Conservation (phyloP, 2,888 invertebrate species). For the Macrosoma leucophasiata region DNA sequence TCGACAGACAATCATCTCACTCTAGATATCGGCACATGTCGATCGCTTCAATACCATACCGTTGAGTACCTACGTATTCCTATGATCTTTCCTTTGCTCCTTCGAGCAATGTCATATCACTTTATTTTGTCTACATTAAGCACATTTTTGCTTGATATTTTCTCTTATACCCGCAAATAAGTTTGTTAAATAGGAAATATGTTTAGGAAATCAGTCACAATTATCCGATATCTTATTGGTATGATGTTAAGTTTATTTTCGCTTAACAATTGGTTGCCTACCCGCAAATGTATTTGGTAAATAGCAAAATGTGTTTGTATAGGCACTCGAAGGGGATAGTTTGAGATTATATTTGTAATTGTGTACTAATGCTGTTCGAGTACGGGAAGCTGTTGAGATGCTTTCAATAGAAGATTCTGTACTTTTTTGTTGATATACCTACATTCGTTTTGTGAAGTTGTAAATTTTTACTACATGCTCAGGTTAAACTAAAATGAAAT, state of each 20-base stretch:
- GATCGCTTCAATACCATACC: constrained; percentile 47
- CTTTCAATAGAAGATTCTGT: constrained; percentile 24
- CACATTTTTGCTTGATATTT: too few relatives aligned
- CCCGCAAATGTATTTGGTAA: not conserved
- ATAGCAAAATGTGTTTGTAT: constrained; percentile 37
- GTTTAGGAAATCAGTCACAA: too few relatives aligned
- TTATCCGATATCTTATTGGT: too few relatives aligned
- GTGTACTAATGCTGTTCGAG: constrained; percentile 56
- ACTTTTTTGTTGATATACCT: constrained; percentile 23
- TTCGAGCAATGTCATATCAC: constrained; percentile 3
- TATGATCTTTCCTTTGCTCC: constrained; percentile 18
- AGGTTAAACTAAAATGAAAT: too few relatives aligned
- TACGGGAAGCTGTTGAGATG: constrained; percentile 33
- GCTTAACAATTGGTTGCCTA: not conserved
- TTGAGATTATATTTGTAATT: constrained; percentile 64
- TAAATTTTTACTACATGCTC: too few relatives aligned
- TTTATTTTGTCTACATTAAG: constrained; percentile 20
- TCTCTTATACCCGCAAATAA: too few relatives aligned
- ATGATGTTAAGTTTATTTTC: constrained; percentile 4
- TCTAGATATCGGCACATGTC: constrained; percentile 68
- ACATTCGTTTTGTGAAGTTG: too few relatives aligned
- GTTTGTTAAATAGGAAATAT: constrained; percentile 21
- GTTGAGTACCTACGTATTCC: constrained; percentile 51
- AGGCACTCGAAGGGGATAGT: constrained; percentile 61
- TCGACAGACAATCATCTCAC: constrained; percentile 6